These are phyloP conservation scores for Leptopilina drosophilae DNA, from an alignment of 2,888 invertebrate species.

Conservation along the genomic window DNA sequence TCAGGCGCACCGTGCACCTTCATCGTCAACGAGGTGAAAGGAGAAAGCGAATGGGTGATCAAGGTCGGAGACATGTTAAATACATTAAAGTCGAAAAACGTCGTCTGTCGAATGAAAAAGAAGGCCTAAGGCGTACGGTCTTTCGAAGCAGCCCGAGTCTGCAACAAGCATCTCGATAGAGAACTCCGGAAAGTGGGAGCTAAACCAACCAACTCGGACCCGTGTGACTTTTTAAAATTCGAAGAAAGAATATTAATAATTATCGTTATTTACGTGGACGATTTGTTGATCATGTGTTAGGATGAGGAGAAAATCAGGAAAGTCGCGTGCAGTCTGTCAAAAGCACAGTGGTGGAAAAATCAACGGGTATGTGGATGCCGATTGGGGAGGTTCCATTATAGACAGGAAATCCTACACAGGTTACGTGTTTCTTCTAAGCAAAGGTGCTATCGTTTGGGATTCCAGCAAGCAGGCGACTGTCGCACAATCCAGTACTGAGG, in stretches of 20 bases:
- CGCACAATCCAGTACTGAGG: no score
- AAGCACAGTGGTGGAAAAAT: background rate
- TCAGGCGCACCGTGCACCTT: no score
- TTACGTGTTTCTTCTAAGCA: no score
- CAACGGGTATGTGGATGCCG: no score
- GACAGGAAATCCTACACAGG: no score
- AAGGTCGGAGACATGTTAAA: background rate
- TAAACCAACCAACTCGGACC: background rate
- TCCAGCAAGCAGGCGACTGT: no score
- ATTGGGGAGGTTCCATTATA: no score
- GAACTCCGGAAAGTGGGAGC: constrained; percentile 16
- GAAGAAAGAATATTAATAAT: background rate
- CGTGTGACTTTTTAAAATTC: constrained; percentile 20
- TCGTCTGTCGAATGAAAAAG: constrained; percentile 34
- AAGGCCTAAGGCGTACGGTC: constrained; percentile 41
- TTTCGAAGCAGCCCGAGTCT: constrained; percentile 8
- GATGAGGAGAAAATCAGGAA: background rate
- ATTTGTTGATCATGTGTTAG: background rate
- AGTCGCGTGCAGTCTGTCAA: background rate
- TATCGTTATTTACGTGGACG: background rate
- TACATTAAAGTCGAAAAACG: background rate
- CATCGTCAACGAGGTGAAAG: background rate
- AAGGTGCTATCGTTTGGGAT: no score
- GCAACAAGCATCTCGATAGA: constrained; percentile 1
- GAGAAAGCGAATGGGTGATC: background rate